These are phyloP conservation scores for Heterotilapia buettikoferi DNA, from an alignment of 2,113 vertebrate species.

Conservation along the genomic window DNA sequence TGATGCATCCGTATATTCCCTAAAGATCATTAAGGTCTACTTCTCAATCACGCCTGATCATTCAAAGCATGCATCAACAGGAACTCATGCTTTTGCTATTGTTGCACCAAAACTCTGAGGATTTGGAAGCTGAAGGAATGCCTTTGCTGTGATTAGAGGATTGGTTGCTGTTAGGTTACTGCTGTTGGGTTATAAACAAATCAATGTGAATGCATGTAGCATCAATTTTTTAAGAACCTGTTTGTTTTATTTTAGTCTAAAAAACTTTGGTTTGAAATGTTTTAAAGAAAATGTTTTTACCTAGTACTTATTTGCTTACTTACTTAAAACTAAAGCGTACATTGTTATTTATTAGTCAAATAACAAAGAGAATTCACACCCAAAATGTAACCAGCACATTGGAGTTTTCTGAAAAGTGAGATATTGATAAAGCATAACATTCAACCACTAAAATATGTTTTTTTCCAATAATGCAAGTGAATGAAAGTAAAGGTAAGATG, in stretches of 20 bases:
- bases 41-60: neutral
- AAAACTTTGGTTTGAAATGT: neutral
- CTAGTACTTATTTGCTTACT: neutral
- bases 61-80: neutral
- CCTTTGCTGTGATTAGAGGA: neutral
- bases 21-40: neutral
- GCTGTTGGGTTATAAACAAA: neutral
- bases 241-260: neutral
- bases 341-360: neutral
- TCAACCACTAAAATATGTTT: neutral
- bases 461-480: neutral
- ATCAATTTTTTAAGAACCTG: neutral
- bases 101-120: neutral
- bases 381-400: neutral
- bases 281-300: neutral
- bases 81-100: accelerated
- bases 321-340: neutral
- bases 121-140: neutral
- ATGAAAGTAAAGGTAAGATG: neutral
- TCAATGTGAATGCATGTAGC: accelerated
- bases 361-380: neutral
- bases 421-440: neutral
- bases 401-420: neutral
- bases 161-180: neutral
- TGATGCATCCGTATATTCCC: neutral